These are phyloP conservation scores for Calephelis virginiensis DNA, from an alignment of 1,140 invertebrate species.

Conservation along the genomic window DNA sequence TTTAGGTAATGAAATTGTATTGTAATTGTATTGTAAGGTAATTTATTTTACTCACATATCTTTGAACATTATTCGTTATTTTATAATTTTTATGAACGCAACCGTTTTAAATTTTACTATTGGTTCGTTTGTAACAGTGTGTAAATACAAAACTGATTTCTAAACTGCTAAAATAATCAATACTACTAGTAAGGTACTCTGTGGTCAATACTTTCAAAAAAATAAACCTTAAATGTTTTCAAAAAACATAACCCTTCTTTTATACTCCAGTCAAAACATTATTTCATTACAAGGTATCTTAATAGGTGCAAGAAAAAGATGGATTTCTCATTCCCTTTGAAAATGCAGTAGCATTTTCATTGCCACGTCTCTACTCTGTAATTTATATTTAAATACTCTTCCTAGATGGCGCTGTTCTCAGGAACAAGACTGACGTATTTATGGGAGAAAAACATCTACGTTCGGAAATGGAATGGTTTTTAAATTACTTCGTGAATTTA, in stretches of 20 bases:
- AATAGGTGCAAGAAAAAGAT: neutral
- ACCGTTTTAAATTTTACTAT: neutral
- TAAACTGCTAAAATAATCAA: no score
- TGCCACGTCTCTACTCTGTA: slow-evolving; percentile 13
- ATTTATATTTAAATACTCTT: slow-evolving; percentile 12
- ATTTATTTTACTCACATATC: no score
- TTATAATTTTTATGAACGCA: no score
- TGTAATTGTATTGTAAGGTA: no score
- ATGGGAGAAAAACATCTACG: slow-evolving; percentile 17
- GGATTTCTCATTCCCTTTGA: neutral
- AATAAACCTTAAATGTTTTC: no score
- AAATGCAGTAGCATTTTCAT: slow-evolving; percentile 14
- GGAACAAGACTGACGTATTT: slow-evolving; percentile 25
- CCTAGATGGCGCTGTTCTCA: slow-evolving; percentile 32
- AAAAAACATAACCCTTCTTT: no score
- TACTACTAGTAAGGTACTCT: no score
- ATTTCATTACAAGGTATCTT: no score
- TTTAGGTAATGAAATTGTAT: no score
- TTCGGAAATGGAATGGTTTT: slow-evolving; percentile 55
- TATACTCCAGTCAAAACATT: no score
- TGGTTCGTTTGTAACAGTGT: neutral
- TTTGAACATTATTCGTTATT: no score
- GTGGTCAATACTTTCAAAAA: no score
- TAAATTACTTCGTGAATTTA: slow-evolving; percentile 67
- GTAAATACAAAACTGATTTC: neutral